A percentile compares a stretch with the other conserved stretches of the same genome.
phyloP scores from a whole-genome alignment of 1,140 invertebrate species.

The Leptopilina boulardi region DNA sequence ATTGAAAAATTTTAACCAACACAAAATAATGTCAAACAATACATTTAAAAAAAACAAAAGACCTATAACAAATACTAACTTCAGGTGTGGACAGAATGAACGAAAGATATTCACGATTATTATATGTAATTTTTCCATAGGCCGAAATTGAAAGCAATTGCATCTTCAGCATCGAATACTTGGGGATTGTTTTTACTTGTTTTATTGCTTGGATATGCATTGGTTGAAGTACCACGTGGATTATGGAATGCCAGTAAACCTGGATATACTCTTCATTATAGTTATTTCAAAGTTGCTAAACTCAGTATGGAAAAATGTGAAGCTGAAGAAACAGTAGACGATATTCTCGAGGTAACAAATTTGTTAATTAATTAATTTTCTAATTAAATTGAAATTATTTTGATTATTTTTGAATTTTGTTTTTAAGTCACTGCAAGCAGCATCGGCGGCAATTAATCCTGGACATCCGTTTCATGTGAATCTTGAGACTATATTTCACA shows the following conservation, averaged over 20 bases:
- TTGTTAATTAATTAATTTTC: no score
- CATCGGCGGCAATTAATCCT: constrained; percentile 81
- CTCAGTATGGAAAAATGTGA: constrained; percentile 97
- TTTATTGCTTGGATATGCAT: constrained; percentile 95
- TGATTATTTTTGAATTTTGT: constrained; percentile 28
- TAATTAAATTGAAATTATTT: no score
- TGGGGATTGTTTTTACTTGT: constrained; percentile 99
- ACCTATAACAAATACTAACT: no score
- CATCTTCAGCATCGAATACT: constrained; percentile 99
- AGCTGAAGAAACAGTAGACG: constrained; percentile 96
- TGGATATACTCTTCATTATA: constrained; percentile 88
- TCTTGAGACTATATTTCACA: constrained; percentile 92
- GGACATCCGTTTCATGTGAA: constrained; percentile 83
- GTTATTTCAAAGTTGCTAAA: constrained; percentile 98
- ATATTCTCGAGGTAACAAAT: constrained; percentile 91
- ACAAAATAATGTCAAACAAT: no score
- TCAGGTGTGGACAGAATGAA: no score
- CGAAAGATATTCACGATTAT: no score
- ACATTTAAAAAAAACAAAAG: no score
- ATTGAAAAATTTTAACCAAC: no score
- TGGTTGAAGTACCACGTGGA: constrained; percentile 95
- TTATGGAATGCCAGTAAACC: constrained; percentile 91
- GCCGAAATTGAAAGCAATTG: constrained; percentile 96
- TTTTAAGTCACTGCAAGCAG: constrained; percentile 83
- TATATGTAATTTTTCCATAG: no score